These are phyloP conservation scores for Cheilosia impressa DNA, from an alignment of 2,888 invertebrate species.

Conservation along the genomic window DNA sequence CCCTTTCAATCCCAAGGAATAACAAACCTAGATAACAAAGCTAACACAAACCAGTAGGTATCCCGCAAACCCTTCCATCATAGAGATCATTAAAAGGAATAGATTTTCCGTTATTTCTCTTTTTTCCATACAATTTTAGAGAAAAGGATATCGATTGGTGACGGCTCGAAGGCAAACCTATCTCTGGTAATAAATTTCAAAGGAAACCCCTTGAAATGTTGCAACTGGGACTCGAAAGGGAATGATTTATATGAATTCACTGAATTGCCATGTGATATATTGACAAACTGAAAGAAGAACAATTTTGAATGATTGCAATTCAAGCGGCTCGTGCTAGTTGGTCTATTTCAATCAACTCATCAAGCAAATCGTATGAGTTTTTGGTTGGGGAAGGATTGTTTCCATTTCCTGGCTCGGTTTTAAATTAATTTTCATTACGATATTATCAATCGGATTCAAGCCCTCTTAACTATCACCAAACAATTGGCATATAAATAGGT, in stretches of 20 bases:
- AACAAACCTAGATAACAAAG: slow-evolving; percentile 6
- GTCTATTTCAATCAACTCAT: too few species aligned
- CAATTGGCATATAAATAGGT: too few species aligned
- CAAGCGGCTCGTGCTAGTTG: not conserved
- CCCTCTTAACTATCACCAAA: too few species aligned
- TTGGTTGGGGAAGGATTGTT: too few species aligned
- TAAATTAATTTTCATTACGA: too few species aligned
- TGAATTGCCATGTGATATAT: slow-evolving; percentile 38
- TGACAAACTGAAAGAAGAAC: slow-evolving; percentile 6
- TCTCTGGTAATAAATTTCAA: slow-evolving; percentile 43
- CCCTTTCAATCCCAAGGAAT: slow-evolving; percentile 5
- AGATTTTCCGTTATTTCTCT: slow-evolving; percentile 31
- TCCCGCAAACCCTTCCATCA: slow-evolving; percentile 17
- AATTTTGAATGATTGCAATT: slow-evolving; percentile 21
- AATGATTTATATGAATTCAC: slow-evolving; percentile 44
- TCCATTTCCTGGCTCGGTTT: too few species aligned
- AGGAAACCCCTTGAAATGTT: slow-evolving; percentile 29
- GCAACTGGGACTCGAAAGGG: slow-evolving; percentile 31
- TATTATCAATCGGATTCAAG: too few species aligned
- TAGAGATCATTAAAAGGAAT: slow-evolving; percentile 41
- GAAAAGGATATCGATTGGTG: slow-evolving; percentile 17
- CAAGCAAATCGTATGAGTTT: too few species aligned
- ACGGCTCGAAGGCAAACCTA: slow-evolving; percentile 44
- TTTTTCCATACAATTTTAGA: slow-evolving; percentile 7
- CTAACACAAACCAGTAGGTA: not conserved